Evolutionary conservation across 2,888 invertebrate species (phyloP).

Genomic region (Yponomeuta evonymella): DNA sequence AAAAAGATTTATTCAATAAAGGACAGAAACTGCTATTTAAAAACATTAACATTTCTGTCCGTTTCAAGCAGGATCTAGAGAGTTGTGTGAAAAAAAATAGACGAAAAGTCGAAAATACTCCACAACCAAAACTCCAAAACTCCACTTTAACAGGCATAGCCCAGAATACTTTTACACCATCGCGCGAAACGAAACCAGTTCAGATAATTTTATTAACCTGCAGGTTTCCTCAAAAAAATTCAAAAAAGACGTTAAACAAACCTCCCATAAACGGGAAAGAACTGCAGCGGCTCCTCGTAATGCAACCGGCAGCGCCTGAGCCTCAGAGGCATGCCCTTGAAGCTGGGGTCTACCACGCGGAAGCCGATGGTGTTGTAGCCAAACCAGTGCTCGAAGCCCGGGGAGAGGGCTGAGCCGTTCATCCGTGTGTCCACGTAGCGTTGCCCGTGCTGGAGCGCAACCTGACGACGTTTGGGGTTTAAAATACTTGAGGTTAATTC

Average conservation of each 20-base stretch:
- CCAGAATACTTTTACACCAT: too few species aligned
- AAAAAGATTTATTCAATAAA: too few species aligned
- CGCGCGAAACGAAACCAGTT: too few species aligned
- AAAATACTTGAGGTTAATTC: neutral
- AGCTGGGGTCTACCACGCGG: conserved; percentile 30
- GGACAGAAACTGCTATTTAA: too few species aligned
- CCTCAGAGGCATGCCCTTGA: conserved; percentile 29
- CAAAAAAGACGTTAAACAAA: conserved; percentile 17
- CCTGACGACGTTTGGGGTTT: conserved; percentile 26
- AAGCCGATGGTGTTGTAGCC: conserved; percentile 29
- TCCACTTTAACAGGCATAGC: too few species aligned
- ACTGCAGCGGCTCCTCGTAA: conserved; percentile 29
- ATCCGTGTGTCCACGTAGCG: conserved; percentile 40
- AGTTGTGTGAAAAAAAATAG: too few species aligned
- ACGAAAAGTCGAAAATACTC: too few species aligned
- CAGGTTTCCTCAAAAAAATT: too few species aligned
- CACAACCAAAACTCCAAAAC: too few species aligned
- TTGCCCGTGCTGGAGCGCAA: conserved; percentile 34
- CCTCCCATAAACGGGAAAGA: conserved; percentile 44
- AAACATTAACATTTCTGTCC: too few species aligned
- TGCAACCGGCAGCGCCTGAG: conserved; percentile 40
- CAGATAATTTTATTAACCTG: too few species aligned
- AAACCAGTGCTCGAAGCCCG: conserved; percentile 46
- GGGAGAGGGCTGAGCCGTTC: conserved; percentile 50
- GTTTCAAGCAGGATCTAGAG: too few species aligned